phyloP scores from a whole-genome alignment of 2,113 vertebrate genomes.

The Campylomormyrus tamandua region DNA sequence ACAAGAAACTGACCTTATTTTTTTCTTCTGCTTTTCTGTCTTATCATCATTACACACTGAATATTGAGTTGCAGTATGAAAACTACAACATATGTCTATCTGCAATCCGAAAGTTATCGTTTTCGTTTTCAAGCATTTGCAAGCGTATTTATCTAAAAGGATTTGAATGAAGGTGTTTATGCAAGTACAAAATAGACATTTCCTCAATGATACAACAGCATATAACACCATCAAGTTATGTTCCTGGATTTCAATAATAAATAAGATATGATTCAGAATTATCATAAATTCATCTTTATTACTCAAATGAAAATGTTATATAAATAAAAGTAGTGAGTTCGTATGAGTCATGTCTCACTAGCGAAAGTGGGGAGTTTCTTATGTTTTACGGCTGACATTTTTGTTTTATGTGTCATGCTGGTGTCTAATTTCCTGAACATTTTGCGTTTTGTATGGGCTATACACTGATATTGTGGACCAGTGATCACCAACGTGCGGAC shows the following conservation, averaged over 20 bases:
- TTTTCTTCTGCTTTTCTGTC: neutral
- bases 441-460: neutral
- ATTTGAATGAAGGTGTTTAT: neutral
- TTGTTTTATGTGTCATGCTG: slow-evolving; percentile 9
- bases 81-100: neutral
- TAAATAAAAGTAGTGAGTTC: neutral
- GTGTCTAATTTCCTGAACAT: neutral
- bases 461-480: neutral
- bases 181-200: neutral
- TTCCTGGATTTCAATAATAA: neutral
- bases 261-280: neutral
- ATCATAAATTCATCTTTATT: neutral
- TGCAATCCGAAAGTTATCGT: neutral
- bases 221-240: neutral
- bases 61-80: neutral
- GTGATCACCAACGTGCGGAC: neutral
- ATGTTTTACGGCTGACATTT: neutral
- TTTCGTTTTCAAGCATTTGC: neutral
- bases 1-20: neutral
- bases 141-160: neutral
- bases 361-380: neutral
- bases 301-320: neutral
- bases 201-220: neutral
- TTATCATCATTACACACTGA: neutral
- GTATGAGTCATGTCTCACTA: neutral